Evolutionary conservation across 2,888 invertebrate species (phyloP), one percentile per base, ranked within the genome.

Genomic region (Drosophila stalkeri): DNA sequence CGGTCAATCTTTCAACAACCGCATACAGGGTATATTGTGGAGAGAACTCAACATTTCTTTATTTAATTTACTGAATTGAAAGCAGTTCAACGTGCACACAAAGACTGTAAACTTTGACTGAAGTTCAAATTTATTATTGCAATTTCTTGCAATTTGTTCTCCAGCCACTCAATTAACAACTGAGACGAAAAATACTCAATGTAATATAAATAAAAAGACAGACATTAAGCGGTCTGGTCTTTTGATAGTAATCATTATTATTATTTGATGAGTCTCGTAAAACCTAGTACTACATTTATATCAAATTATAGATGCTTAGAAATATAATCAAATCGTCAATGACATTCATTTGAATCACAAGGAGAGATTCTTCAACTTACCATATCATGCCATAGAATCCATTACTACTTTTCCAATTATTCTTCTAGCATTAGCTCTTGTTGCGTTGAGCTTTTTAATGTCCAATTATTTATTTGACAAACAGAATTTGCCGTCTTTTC

Each of bases 61-160:
- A 43, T 51, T 70, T 11, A 54, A 55, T 20, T 55, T 35, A 51
- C 59, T 51, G 39, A 33, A 77, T 77, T 60, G 55, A 62, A 39
- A 52, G 54, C 61, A 64, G 57, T 61, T 64, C 64, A 56, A 43
- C 51, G 64, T 80, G 64, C 76, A 63, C 61, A 70, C 64, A 70
- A 41, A 63, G 80, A 80, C 55, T 77, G 76, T 65, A 70, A 70
- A 70, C 65, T 63, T 60, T 47, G 76, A 65, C 63, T 76, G 76
- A 63, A 80, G 65, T 66, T 69, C 31, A 57, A 62, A 61, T 69
- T 77, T 59, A 67, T 67, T 33, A 62, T 39, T 75, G 62, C 69
- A 46, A 68, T 68, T 57, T 67, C 56, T 56, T 60, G 67, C 49
- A 67, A 72, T 59, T 66, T 51, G 35, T 14, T 60, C 47, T 39